phyloP scores from a whole-genome alignment of 2,888 invertebrate genomes.

The Xanthorhoe designata region DNA sequence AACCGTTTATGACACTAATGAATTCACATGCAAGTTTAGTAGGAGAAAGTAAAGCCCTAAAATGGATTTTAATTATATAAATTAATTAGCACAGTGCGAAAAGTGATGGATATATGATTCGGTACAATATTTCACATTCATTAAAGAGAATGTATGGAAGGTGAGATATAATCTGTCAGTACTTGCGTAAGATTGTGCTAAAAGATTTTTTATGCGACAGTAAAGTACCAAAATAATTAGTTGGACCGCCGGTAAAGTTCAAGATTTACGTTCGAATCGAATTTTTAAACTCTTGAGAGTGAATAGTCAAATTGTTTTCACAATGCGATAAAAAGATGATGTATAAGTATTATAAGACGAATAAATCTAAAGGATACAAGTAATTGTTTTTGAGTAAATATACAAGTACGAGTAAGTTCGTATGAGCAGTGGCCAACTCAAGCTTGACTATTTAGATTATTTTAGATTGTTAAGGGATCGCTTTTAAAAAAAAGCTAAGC shows the following conservation, averaged over 20 bases:
- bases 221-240: conserved; percentile 76
- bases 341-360: no score
- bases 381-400: no score
- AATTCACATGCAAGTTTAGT: conserved; percentile 38
- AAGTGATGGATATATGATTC: conserved; percentile 36
- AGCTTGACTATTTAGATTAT: no score
- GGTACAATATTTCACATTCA: conserved; percentile 41
- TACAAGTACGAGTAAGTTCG: no score
- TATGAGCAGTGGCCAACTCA: no score
- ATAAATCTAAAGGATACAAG: no score
- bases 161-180: conserved; percentile 63
- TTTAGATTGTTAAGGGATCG: no score
- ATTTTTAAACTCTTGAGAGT: conserved; percentile 61
- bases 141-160: conserved; percentile 50
- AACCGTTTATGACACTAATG: conserved; percentile 27
- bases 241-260: conserved; percentile 66
- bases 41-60: conserved; percentile 40
- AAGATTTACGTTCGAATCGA: conserved; percentile 67
- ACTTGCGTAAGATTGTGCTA: conserved; percentile 62
- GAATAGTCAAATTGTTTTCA: conserved; percentile 53
- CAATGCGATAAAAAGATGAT: not conserved
- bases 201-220: conserved; percentile 68
- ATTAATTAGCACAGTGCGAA: conserved; percentile 43
- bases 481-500: no score
- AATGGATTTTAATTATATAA: conserved; percentile 38